These are phyloP conservation scores for Vannuccia rotundouncinata DNA, from an alignment of 2,888 invertebrate species.

Conservation along the genomic window DNA sequence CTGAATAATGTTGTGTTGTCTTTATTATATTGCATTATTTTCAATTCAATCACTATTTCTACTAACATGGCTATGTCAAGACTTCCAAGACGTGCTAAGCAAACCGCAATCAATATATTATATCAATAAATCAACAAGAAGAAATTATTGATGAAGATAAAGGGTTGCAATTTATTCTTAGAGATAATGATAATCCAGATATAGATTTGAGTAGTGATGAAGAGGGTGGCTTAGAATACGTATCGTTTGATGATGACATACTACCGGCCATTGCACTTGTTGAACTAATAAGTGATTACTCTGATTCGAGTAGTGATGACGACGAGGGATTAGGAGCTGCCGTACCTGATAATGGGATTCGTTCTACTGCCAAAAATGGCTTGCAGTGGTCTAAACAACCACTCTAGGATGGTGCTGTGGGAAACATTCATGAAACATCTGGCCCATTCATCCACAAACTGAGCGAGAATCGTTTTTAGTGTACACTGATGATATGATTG, in stretches of 20 bases:
- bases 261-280: background rate
- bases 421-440: too few relatives aligned
- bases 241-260: background rate
- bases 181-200: background rate
- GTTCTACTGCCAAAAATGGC: too few relatives aligned
- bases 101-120: background rate
- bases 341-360: too few relatives aligned
- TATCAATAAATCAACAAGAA: background rate
- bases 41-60: background rate
- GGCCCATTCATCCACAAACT: slow-evolving; percentile 24
- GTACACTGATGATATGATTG: slow-evolving; percentile 30
- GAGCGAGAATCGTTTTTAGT: slow-evolving; percentile 21
- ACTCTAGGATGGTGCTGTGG: too few relatives aligned
- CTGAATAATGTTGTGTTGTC: background rate
- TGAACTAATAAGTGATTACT: background rate
- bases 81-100: background rate
- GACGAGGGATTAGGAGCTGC: too few relatives aligned
- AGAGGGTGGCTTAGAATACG: background rate
- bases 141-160: background rate
- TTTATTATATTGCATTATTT: background rate
- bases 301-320: too few relatives aligned
- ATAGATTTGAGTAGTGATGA: background rate
- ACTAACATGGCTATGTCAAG: background rate
- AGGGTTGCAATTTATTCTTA: background rate
- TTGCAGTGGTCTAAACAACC: too few relatives aligned